Base-by-base conservation (phyloP, 30 jellyfish, hydroid and myxozoan genomes). In the Rhopilema esculentum region DNA sequence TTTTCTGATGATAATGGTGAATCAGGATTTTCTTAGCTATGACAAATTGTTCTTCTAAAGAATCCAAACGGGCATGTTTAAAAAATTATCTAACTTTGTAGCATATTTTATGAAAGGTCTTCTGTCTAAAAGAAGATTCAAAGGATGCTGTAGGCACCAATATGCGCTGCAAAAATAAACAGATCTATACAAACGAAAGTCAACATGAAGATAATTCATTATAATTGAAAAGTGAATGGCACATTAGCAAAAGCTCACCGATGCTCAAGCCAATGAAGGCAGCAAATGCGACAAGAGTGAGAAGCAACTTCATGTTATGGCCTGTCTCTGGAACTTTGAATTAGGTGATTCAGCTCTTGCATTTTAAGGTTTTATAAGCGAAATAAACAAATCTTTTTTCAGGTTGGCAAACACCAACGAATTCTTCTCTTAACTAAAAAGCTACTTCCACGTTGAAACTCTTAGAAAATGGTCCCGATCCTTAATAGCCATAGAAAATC, bases 241-340 rank as follows among this genome's bases (percentile, higher is more conserved):
- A n/a, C n/a, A n/a, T n/a, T n/a, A n/a, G n/a, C n/a, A n/a, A n/a
- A n/a, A 18, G 23, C 84, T 20, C 51, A 73, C 84, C 84, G 51
- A 2, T 31, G 84, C 84, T 73, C 84, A 73, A 17, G 0, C 71
- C 84, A 73, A 73, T 31, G 48, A 73, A 16, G 1, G 84, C 84
- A 16, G 82, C 19, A 27, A 71, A 29, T 12, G 82, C 65, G 40
- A 16, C 84, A 33, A 73, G 33, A 0, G 69, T 0, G 20, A 73
- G 69, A 17, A 33, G 1, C 22, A 33, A 23, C 25, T 40, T 31
- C 84, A 73, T 73, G 84, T 18, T n/a, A 29, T 2, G 57, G 57
- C 57, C 57, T 6, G n/a, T n/a, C n/a, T n/a, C n/a, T 40, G 9
- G 57, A 40, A 40, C 6, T 40, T 40, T 12, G 57, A 40, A 40